Evolutionary conservation across 1,140 invertebrate genomes (phyloP), one percentile per base, ranked within the genome.

Genomic region (Euura lappo): DNA sequence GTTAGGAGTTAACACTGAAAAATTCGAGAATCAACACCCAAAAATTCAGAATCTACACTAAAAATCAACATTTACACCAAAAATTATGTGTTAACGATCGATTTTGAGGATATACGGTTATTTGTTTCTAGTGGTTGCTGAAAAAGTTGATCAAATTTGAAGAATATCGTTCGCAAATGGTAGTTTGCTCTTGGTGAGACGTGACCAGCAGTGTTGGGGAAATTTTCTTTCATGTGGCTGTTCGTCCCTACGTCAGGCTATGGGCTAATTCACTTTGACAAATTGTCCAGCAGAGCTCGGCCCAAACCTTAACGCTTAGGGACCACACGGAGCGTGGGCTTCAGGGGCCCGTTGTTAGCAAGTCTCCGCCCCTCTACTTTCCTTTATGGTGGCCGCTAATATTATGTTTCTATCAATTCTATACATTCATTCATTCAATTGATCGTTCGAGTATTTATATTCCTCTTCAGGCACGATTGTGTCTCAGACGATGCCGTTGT

Each of bases 231-330:
- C 4, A 60, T n/a, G 51, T 8, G 51, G 51, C 51, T 60, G 51
- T 5, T 60, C 2, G 51, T 60, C 51, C 10, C 10, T 8, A 60
- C 6, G 51, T 60, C 51, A 60, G 51, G 13, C 51, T n/a, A 60
- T 28, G 51, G 51, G 51, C 51, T 60, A n/a, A 60, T 60, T 60
- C 13, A 60, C 51, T 60, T 60, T 60, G 51, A 60, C 51, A 60
- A 60, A 60, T 60, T n/a, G 51, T 60, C 51, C 8, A n/a, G 3
- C 51, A 2, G 3, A 11, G 4, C 51, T 6, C 10, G 51, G 13
- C 51, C 51, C 10, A 60, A 60, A 60, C 3, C 51, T n/a, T n/a
- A 11, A n/a, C 10, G 51, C 51, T 60, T n/a, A 11, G 6, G 51
- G 51, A 60, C 51, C 51, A 60, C 51, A 60, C 8, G 51, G 51